Conservation (phyloP, 2,113 vertebrate species). For the Protobothrops mucrosquamatus region DNA sequence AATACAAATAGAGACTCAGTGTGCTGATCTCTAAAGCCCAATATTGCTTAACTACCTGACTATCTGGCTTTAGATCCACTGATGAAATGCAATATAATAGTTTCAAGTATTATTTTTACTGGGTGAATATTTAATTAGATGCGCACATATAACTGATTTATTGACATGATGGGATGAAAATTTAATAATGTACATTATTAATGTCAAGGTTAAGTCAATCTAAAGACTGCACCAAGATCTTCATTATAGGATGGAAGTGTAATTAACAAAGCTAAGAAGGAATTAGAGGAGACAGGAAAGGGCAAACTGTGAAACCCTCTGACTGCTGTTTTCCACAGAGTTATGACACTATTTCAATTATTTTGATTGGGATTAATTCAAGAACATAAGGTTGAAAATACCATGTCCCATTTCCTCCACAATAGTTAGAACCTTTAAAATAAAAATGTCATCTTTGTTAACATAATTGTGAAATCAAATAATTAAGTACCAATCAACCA, state of each 20-base stretch:
- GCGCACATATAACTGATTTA: constrained; percentile 53
- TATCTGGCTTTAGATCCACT: constrained; percentile 44
- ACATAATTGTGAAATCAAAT: background rate
- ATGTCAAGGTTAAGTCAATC: constrained; percentile 41
- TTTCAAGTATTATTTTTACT: constrained; percentile 58
- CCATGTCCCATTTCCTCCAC: background rate
- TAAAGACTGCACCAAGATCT: constrained; percentile 38
- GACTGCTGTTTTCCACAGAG: background rate
- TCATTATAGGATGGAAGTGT: constrained; percentile 18
- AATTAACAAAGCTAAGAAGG: constrained; percentile 2
- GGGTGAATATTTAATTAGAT: constrained; percentile 63
- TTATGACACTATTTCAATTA: background rate
- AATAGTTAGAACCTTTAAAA: background rate
- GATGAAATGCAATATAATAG: constrained; percentile 22
- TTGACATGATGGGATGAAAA: constrained; percentile 46
- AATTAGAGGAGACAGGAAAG: constrained; percentile 16
- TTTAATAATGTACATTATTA: constrained; percentile 58
- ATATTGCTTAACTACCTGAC: constrained; percentile 25
- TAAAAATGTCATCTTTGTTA: background rate
- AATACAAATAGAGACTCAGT: background rate
- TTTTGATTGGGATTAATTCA: background rate
- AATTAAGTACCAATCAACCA: background rate
- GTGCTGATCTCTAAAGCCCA: constrained; percentile 7
- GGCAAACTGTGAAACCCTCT: background rate
- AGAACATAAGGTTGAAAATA: background rate